phyloP scores from a whole-genome alignment of 2,888 invertebrate genomes.

The Exephanes ischioxanthus region DNA sequence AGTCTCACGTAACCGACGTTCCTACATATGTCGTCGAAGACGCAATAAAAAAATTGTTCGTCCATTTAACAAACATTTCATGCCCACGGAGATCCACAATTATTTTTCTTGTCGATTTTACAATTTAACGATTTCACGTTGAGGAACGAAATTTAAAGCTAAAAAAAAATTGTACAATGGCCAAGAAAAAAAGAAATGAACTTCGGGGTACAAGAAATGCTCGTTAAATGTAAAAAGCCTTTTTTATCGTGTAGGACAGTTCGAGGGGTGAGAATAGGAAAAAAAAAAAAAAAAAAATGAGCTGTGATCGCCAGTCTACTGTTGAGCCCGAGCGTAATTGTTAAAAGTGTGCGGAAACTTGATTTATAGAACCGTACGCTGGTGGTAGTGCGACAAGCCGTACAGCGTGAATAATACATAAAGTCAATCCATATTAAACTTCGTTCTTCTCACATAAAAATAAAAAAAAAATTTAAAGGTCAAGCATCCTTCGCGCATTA shows the following conservation, averaged over 20 bases:
- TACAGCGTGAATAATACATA: conserved; percentile 1
- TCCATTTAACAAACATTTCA: not conserved
- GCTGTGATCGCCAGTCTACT: conserved; percentile 18
- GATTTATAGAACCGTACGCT: conserved; percentile 3
- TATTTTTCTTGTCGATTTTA: not conserved
- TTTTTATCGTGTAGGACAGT: not conserved
- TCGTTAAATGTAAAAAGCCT: not conserved
- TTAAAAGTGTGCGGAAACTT: not conserved
- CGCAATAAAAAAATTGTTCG: not conserved
- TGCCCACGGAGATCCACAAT: not conserved
- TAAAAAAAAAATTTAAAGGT: conserved; percentile 16
- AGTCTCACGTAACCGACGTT: conserved; percentile 4
- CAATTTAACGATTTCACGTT: not conserved
- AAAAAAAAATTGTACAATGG: not conserved
- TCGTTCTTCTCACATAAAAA: not conserved
- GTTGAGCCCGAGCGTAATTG: conserved; percentile 31
- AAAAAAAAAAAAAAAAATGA: conserved; percentile 14
- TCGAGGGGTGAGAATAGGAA: not conserved
- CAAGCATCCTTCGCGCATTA: conserved; percentile 6
- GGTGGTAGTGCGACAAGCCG: not conserved
- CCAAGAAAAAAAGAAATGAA: not conserved
- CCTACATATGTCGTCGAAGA: not conserved
- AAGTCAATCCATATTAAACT: not conserved
- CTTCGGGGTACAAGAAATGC: not conserved
- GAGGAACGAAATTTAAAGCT: not conserved